Evolutionary conservation across 2,113 vertebrate genomes (phyloP), one percentile per base, ranked within the genome.

Genomic region (Neolamprologus brichardi): DNA sequence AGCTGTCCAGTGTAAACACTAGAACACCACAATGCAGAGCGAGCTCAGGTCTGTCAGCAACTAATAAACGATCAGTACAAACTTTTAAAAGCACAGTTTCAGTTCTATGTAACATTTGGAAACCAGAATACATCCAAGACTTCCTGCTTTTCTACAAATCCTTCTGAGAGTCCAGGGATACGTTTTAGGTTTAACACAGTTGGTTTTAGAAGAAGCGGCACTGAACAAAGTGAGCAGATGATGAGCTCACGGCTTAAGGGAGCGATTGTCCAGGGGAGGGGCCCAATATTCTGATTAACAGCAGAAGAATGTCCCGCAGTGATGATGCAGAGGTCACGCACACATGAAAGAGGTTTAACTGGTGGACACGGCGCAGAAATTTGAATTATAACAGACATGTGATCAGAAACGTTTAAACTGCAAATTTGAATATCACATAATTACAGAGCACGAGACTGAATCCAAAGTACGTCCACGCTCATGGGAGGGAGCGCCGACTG

Each of bases 331-430:
- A 0, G 56, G 8, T 17, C 56, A 6, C 14, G 8, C 56, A 60
- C 56, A 18, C 15, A 12, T 64, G 1, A 37, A 64, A 64, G 9
- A 62, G 17, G 58, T 7, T 62, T 18, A 64, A 34, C 58, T 34
- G 58, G 58, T 34, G 30, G 17, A 34, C n/a, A n/a, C 0, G 60
- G 30, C 0, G 2, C 60, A 34, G 60, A n/a, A 37, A 62, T 62
- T 34, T 34, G 2, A 62, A 62, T 2, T 64, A 37, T n/a, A n/a
- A n/a, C 60, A 64, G 56, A 32, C 28, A 30, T 9, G 30, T 64
- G 60, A 64, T 64, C 60, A 64, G 60, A 64, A 64, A 34, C 0
- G 10, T 18, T 34, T 2, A 12, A 64, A 64, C 6, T 34, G 17
- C 60, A 64, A 34, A 34, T 34, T n/a, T n/a, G 58, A 34, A 60